A percentile compares a stretch with the other conserved stretches of the same genome.
Conservation (phyloP, 2,888 invertebrate genomes). For the Danaus chrysippus region DNA sequence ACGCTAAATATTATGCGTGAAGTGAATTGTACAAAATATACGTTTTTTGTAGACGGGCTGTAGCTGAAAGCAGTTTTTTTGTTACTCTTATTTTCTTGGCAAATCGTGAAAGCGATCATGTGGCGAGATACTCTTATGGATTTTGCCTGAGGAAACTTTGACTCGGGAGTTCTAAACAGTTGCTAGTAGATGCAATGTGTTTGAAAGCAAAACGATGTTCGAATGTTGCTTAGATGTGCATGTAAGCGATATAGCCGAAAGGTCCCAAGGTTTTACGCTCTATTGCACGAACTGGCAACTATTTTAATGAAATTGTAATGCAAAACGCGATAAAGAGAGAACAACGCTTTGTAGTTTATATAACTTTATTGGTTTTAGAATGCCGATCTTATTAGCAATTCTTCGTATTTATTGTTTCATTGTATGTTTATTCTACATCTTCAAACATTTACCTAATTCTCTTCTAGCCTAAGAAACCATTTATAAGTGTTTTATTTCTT, state of each 20-base stretch:
- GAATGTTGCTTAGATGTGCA: slow-evolving; percentile 54
- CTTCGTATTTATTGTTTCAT: slow-evolving; percentile 4
- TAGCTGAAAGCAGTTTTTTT: slow-evolving; percentile 59
- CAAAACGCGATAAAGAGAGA: slow-evolving; percentile 9
- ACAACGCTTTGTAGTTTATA: slow-evolving; percentile 18
- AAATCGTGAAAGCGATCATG: slow-evolving; percentile 76
- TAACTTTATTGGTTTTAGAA: slow-evolving; percentile 14
- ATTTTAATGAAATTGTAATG: slow-evolving; percentile 30
- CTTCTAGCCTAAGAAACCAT: no score
- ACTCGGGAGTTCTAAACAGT: slow-evolving; percentile 60
- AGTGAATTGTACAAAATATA: no score
- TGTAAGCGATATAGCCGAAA: slow-evolving; percentile 56
- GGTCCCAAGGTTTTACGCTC: slow-evolving; percentile 40
- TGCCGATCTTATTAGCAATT: slow-evolving; percentile 3
- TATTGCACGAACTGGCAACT: slow-evolving; percentile 20
- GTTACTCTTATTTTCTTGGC: slow-evolving; percentile 73
- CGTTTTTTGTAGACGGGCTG: slow-evolving; percentile 56
- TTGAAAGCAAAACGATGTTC: slow-evolving; percentile 76
- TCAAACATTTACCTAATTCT: not conserved
- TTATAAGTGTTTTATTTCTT: no score
- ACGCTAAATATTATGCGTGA: not conserved
- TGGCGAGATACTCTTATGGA: slow-evolving; percentile 76
- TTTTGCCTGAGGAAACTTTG: slow-evolving; percentile 74
- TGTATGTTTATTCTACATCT: not conserved
- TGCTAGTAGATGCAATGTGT: slow-evolving; percentile 52